Evolutionary conservation across 35 echinoderm and acorn worm species (phyloP).

Genomic region (Apostichopus parvimensis): DNA sequence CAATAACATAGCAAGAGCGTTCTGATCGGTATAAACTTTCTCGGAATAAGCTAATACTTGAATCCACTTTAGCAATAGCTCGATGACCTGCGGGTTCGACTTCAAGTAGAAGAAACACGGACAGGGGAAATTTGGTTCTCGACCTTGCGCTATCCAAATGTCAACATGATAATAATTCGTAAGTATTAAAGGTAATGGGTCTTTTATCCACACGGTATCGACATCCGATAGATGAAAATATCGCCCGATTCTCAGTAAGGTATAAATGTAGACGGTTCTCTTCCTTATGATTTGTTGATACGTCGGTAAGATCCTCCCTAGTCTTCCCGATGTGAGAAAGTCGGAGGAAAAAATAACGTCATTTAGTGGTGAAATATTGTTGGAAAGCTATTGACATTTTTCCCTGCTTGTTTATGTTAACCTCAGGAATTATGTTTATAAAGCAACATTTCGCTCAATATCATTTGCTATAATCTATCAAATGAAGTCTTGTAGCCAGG

Average conservation of each 20-base stretch:
- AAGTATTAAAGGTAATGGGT: background rate
- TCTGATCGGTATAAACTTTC: no score
- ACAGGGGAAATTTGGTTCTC: slow-evolving; percentile 28
- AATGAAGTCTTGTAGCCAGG: no score
- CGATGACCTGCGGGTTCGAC: slow-evolving; percentile 41
- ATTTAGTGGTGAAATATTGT: no score
- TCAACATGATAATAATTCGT: slow-evolving; percentile 40
- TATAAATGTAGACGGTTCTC: slow-evolving; percentile 60
- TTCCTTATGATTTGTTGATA: slow-evolving; percentile 64
- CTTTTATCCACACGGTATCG: slow-evolving; percentile 42
- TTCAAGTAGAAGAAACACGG: slow-evolving; percentile 74
- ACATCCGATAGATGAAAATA: slow-evolving; percentile 55
- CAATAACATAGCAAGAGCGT: background rate
- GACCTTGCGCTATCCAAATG: slow-evolving; percentile 67
- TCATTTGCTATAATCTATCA: no score
- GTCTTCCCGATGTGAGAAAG: slow-evolving; percentile 33
- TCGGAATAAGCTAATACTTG: slow-evolving; percentile 26
- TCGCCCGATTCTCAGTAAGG: slow-evolving; percentile 31
- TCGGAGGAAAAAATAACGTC: background rate
- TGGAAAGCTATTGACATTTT: no score
- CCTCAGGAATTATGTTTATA: no score
- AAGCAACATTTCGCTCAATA: no score
- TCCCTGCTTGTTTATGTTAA: no score
- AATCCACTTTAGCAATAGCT: slow-evolving; percentile 49
- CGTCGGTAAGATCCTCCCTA: slow-evolving; percentile 33